These are phyloP conservation scores for Gorsachius goisagi DNA, from an alignment of 2,113 vertebrate species.

Conservation along the genomic window DNA sequence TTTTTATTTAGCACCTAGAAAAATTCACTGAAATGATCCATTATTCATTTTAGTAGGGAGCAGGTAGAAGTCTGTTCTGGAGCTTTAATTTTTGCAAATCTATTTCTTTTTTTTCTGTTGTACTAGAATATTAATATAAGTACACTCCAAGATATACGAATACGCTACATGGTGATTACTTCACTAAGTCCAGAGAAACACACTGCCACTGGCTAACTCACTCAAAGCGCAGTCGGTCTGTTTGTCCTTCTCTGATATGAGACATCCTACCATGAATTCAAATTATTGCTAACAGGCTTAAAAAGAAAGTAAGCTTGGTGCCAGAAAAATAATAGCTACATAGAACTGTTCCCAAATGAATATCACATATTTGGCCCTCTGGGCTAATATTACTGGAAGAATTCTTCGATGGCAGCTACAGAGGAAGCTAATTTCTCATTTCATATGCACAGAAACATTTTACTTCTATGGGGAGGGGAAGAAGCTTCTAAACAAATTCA, in stretches of 20 bases:
- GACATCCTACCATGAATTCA: neutral
- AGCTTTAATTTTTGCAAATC: conserved; percentile 7
- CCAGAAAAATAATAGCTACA: neutral
- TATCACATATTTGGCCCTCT: neutral
- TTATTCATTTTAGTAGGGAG: neutral
- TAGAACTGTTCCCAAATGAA: neutral
- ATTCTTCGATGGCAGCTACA: neutral
- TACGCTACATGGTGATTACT: neutral
- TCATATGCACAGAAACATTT: neutral
- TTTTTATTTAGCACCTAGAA: conserved; percentile 20
- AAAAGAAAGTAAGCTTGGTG: neutral
- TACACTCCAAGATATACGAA: neutral
- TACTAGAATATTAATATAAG: neutral
- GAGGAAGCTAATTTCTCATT: neutral
- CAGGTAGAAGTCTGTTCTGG: neutral
- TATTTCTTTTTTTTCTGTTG: neutral
- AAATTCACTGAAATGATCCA: neutral
- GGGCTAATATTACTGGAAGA: neutral
- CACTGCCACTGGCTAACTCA: neutral
- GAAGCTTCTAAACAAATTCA: neutral
- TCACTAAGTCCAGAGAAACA: neutral
- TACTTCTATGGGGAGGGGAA: neutral
- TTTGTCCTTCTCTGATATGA: neutral
- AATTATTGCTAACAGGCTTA: neutral
- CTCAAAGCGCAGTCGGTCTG: neutral